Evolutionary conservation across 2,113 vertebrate species (phyloP).

Genomic region (Sorex fumeus): DNA sequence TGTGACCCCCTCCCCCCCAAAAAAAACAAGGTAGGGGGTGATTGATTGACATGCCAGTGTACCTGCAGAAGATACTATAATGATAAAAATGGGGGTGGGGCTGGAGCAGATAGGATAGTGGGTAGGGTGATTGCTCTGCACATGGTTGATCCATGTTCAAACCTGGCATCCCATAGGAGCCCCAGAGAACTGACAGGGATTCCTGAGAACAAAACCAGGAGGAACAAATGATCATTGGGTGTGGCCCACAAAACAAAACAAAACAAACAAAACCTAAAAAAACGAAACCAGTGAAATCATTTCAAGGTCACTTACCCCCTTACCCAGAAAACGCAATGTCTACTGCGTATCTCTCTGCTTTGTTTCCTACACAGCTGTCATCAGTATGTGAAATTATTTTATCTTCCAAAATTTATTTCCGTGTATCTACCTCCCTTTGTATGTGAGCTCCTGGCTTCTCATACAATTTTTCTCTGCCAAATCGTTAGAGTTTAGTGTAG

Average conservation of each 20-base stretch:
- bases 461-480: not conserved
- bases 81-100: too few relatives aligned
- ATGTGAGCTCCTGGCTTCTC: not conserved
- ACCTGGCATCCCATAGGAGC: too few relatives aligned
- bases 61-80: not conserved
- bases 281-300: not conserved
- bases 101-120: too few relatives aligned
- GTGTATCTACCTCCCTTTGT: not conserved
- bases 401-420: not conserved
- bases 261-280: not conserved
- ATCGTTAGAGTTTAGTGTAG: not conserved
- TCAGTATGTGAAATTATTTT: not conserved
- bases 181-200: too few relatives aligned
- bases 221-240: too few relatives aligned
- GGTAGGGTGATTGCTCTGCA: too few relatives aligned
- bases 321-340: not conserved
- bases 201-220: too few relatives aligned
- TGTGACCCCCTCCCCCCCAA: too few relatives aligned
- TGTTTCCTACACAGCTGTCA: not conserved
- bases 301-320: not conserved
- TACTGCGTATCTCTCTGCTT: not conserved
- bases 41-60: not conserved
- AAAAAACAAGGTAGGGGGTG: too few relatives aligned
- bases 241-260: too few relatives aligned
- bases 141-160: too few relatives aligned